These are phyloP conservation scores for Caenorhabditis doughertyi DNA, from an alignment of 2,888 invertebrate genomes.

Conservation along the genomic window DNA sequence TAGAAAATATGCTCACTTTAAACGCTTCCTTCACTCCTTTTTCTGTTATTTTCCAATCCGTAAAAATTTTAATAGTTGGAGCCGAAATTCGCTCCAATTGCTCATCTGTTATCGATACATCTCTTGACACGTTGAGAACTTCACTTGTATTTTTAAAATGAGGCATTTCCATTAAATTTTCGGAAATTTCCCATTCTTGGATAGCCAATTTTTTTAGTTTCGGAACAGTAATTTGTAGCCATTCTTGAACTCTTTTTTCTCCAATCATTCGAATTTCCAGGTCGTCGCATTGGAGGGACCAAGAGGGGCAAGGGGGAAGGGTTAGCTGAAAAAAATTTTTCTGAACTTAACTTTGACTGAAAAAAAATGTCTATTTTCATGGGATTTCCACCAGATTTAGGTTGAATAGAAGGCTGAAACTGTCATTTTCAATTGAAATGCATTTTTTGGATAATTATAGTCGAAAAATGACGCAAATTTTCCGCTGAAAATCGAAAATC, in stretches of 20 bases:
- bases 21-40: constrained; percentile 22
- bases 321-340: too few species aligned
- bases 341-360: too few species aligned
- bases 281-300: constrained; percentile 12
- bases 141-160: constrained; percentile 9
- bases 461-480: too few species aligned
- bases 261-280: constrained; percentile 34
- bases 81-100: constrained; percentile 6
- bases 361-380: too few species aligned
- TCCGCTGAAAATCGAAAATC: constrained; percentile 2
- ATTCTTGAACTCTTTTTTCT: background rate
- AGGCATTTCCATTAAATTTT: background rate
- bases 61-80: background rate
- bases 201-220: constrained; percentile 12
- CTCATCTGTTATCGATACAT: constrained; percentile 17
- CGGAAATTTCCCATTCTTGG: background rate
- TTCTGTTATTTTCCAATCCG: constrained; percentile 1
- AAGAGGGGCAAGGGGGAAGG: too few species aligned
- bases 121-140: background rate
- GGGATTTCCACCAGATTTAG: too few species aligned
- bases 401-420: background rate
- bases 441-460: too few species aligned
- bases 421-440: too few species aligned
- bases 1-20: background rate
- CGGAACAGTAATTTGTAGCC: constrained; percentile 29